Base-by-base conservation (phyloP, 2,797 vertebrate genomes). In the Danio tinwini region DNA sequence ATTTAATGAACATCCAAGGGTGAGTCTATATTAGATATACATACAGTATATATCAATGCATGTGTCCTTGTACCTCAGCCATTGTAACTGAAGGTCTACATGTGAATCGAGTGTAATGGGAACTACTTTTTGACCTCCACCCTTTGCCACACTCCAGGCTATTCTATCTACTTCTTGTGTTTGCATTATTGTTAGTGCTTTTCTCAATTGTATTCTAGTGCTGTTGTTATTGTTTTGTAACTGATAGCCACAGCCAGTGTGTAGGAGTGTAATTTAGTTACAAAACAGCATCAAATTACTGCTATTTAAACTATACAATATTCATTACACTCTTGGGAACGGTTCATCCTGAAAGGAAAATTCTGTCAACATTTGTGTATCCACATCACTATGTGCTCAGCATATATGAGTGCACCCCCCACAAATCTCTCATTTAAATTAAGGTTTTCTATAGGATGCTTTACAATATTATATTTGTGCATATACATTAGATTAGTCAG, bases 1-100 rank as follows among this genome's bases (percentile, higher is more conserved):
- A 21, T 14, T 52, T 69, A 17, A 17, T 47, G 7, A 8, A 67
- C 11, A 14, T 47, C 37, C 5, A 2, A n/a, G 21, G 14, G 14
- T 37, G 7, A n/a, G 8, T 37, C 47, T 2, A 2, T 7, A 29
- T 12, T 74, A 64, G 63, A 37, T 64, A 50, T 37, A 47, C 29
- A 58, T 55, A 61, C 64, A 59, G 65, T 49, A 16, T 7, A 44
- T 81, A 84, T 61, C 59, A 29, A 37, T 71, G 49, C 52, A 53
- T 19, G 56, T 79, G 73, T 81, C 82, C 80, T 80, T 80, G 82
- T 42, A 76, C 29, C 61, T 56, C 55, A 62, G 29, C 74, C 56
- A 62, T 44, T 13, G 47, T 17, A 45, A 50, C 56, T 13, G 10
- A 69, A 55, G 9, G 56, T 82, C 70, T 62, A 76, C 65, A 81